Conservation (phyloP, 1,140 invertebrate genomes). For the Sarcophaga peregrina region DNA sequence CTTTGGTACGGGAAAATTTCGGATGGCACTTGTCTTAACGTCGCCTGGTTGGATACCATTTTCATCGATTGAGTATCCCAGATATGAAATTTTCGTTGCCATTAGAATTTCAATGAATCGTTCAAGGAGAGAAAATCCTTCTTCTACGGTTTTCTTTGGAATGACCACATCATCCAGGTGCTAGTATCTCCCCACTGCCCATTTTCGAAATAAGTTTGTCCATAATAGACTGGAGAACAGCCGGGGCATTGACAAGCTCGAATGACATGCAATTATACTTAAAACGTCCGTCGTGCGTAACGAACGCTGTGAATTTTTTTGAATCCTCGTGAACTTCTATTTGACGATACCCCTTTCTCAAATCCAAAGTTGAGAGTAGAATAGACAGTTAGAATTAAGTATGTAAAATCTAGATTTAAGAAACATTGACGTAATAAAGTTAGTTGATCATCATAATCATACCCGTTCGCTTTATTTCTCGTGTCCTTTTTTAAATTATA, state of each 20-base stretch:
- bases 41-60: conserved; percentile 54
- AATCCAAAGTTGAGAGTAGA: too few relatives aligned
- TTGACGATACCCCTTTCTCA: conserved; percentile 68
- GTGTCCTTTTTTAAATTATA: too few relatives aligned
- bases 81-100: conserved; percentile 45
- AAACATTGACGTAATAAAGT: too few relatives aligned
- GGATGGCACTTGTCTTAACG: conserved; percentile 50
- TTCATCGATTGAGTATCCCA: conserved; percentile 50
- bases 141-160: conserved; percentile 50
- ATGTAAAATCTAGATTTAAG: too few relatives aligned
- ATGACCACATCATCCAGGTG: conserved; percentile 49
- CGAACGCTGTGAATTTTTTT: conserved; percentile 66
- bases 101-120: conserved; percentile 33
- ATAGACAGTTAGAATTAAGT: too few relatives aligned
- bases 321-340: conserved; percentile 60
- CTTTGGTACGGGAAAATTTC: conserved; percentile 53
- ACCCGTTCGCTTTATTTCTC: too few relatives aligned
- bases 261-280: conserved; percentile 53
- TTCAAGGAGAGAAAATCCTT: too few relatives aligned
- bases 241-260: conserved; percentile 51
- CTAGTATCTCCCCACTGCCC: conserved; percentile 36
- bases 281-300: conserved; percentile 51
- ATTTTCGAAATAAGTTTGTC: conserved; percentile 42
- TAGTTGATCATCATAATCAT: too few relatives aligned
- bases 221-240: conserved; percentile 67